Conservation (phyloP, 2,888 invertebrate genomes). For the Epinotia brunnichana region DNA sequence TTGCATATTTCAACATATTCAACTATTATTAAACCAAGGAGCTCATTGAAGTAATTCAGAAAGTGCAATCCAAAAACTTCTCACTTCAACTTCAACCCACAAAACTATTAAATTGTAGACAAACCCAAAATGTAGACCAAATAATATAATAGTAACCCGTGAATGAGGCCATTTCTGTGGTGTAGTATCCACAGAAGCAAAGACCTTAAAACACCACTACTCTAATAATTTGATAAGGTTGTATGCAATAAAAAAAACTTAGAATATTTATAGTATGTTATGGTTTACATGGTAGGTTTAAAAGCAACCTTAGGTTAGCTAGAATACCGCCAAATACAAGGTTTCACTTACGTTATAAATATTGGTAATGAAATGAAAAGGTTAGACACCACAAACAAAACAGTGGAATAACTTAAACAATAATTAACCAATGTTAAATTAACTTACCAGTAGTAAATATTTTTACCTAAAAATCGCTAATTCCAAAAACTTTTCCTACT, state of each 20-base stretch:
- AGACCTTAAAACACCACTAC: neutral
- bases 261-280: neutral
- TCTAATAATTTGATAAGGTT: neutral
- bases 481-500: constrained; percentile 14
- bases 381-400: constrained; percentile 9
- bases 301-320: neutral
- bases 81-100: too few species aligned
- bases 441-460: constrained; percentile 20
- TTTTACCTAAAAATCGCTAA: constrained; percentile 3
- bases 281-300: neutral
- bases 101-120: too few species aligned
- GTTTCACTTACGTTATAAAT: neutral
- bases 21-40: too few species aligned
- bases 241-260: neutral
- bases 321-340: neutral
- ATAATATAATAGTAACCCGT: too few species aligned
- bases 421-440: neutral
- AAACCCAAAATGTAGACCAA: too few species aligned
- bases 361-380: constrained; percentile 14
- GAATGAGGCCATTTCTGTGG: too few species aligned
- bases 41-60: too few species aligned
- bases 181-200: neutral
- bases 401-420: neutral
- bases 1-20: too few species aligned
- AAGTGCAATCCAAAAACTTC: too few species aligned